Conservation (phyloP, 2,888 invertebrate species). For the Limnephilus auricula region DNA sequence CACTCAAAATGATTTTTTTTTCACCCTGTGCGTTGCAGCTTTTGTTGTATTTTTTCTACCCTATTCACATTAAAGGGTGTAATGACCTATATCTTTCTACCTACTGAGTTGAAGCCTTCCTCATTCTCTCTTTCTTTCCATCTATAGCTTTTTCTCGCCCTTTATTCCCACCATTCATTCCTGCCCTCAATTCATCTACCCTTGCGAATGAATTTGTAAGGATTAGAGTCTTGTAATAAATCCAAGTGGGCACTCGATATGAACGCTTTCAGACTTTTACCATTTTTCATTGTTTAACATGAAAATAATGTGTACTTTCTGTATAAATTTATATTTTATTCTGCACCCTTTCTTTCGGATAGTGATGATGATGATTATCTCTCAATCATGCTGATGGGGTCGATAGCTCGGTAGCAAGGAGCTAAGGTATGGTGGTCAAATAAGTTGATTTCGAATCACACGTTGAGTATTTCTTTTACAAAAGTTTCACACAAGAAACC, state of each 20-base stretch:
- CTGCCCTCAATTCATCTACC: conserved; percentile 1
- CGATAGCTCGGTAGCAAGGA: neutral
- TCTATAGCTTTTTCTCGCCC: neutral
- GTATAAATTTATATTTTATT: neutral
- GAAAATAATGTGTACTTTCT: neutral
- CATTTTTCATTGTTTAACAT: neutral
- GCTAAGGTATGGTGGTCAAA: no score
- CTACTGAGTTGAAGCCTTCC: neutral
- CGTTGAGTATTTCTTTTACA: no score
- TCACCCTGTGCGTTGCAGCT: neutral
- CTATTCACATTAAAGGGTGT: neutral
- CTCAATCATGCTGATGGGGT: neutral
- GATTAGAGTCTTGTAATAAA: conserved; percentile 18
- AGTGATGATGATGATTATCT: neutral
- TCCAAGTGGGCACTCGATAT: neutral
- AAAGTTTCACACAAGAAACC: no score
- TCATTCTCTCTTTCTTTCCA: neutral
- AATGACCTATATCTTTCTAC: neutral
- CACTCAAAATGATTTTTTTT: no score
- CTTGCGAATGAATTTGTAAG: conserved; percentile 7
- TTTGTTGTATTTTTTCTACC: neutral
- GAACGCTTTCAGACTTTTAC: neutral
- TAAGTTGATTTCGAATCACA: no score
- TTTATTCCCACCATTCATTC: neutral
- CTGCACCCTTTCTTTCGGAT: neutral